Evolutionary conservation across 2,797 vertebrate genomes (phyloP), one percentile per base, ranked within the genome.

Genomic region (Tadarida brasiliensis): DNA sequence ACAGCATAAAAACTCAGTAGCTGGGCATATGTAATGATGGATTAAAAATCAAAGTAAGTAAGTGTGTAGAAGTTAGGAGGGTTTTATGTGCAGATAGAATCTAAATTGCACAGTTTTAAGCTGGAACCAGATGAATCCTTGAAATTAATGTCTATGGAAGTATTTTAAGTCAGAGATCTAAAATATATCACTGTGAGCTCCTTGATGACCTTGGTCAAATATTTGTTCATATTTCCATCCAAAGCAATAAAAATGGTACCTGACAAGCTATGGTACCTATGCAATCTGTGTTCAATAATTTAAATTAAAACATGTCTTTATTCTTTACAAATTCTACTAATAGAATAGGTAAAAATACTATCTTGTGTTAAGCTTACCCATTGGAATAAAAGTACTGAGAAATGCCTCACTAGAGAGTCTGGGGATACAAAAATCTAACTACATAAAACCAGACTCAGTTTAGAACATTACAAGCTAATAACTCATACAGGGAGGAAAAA

Each of bases 91-190:
- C 30, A 63, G 74, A 89, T 81, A 86, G 68, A 88, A 86, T 95
- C 73, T 95, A 86, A 96, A 94, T 74, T 88, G 77, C 17, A 90
- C 57, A 61, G 70, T 77, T 87, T 95, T 80, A 57, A 90, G 22
- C 59, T 81, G 49, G 78, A 95, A 91, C 11, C n/a, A 76, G 49
- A 82, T 57, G 74, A 91, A 86, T 84, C 54, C n/a, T 86, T 91
- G 67, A 90, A 73, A 81, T 77, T 61, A 90, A 77, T 2, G 19
- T 93, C 59, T 78, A 22, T 4, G 22, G 59, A 92, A 93, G 17
- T 0, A 57, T 54, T 87, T 78, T 28, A 63, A 56, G 51, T 93
- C 65, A 91, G 77, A 70, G 47, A 33, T 26, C 47, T 86, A 78
- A 71, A 82, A 47, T 84, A 76, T 28, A 16, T 70, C 51, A 77